A percentile compares a stretch with the other conserved stretches of the same genome.
Evolutionary conservation across 2,888 invertebrate genomes (phyloP).

Genomic region (Megamerina dolium): DNA sequence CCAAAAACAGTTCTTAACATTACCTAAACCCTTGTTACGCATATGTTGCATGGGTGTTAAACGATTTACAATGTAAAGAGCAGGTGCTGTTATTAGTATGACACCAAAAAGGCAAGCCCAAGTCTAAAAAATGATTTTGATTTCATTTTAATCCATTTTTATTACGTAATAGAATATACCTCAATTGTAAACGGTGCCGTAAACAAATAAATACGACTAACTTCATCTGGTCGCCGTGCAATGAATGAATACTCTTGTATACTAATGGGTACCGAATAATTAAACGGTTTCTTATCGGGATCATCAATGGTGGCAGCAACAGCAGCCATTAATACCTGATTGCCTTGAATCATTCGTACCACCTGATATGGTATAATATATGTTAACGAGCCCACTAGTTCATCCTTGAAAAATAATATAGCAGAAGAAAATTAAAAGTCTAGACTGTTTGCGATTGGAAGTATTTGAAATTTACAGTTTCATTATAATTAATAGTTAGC

Average conservation of each 20-base stretch:
- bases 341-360: constrained; percentile 34
- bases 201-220: constrained; percentile 77
- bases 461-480: constrained; percentile 28
- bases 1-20: constrained; percentile 48
- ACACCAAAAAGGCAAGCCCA: constrained; percentile 75
- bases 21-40: constrained; percentile 50
- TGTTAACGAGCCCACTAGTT: constrained; percentile 39
- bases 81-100: constrained; percentile 70
- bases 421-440: too few species aligned
- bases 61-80: constrained; percentile 67
- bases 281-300: constrained; percentile 52
- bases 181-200: constrained; percentile 72
- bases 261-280: constrained; percentile 74
- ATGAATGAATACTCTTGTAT: constrained; percentile 75
- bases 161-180: constrained; percentile 41
- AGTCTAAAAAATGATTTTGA: constrained; percentile 53
- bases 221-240: constrained; percentile 69
- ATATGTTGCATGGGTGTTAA: constrained; percentile 55
- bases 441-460: too few species aligned
- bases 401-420: constrained; percentile 23
- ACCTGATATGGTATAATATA: constrained; percentile 36
- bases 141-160: constrained; percentile 1
- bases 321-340: constrained; percentile 42
- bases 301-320: constrained; percentile 46
- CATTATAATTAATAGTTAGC: constrained; percentile 24